A percentile compares a stretch with the other conserved stretches of the same genome.
These are phyloP conservation scores for Phoxinus phoxinus DNA, from an alignment of 2,113 vertebrate species.

Conservation along the genomic window DNA sequence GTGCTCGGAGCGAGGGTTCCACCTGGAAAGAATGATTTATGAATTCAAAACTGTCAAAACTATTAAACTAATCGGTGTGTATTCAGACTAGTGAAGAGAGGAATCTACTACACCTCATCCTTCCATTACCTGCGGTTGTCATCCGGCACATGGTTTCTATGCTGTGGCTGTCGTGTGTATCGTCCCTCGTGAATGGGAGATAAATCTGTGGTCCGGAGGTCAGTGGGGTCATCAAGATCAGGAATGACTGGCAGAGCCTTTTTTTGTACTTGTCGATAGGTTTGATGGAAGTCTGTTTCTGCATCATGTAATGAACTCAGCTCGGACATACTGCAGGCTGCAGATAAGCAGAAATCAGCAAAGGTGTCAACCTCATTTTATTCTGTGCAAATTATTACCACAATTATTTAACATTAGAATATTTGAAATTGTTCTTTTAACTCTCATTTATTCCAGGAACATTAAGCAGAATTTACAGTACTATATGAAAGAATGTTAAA, in stretches of 20 bases:
- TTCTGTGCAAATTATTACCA: neutral
- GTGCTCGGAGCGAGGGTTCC: slow-evolving; percentile 92
- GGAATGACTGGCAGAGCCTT: slow-evolving; percentile 85
- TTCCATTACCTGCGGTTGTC: slow-evolving; percentile 54
- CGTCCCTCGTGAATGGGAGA: slow-evolving; percentile 69
- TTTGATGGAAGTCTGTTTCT: slow-evolving; percentile 82
- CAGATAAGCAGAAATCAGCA: slow-evolving; percentile 28
- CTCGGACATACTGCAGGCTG: slow-evolving; percentile 91
- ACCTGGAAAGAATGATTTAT: slow-evolving; percentile 71
- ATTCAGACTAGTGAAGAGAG: neutral
- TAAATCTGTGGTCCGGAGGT: slow-evolving; percentile 74
- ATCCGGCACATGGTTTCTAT: slow-evolving; percentile 59
- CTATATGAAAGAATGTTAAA: neutral
- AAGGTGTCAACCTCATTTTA: neutral
- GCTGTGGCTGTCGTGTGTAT: slow-evolving; percentile 69
- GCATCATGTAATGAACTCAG: slow-evolving; percentile 93
- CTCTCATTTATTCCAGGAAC: neutral
- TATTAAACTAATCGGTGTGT: neutral
- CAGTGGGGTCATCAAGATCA: slow-evolving; percentile 78
- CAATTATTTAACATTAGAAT: neutral
- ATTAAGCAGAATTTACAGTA: neutral
- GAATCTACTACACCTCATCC: neutral
- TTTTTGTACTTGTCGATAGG: slow-evolving; percentile 83
- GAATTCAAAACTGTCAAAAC: too few species aligned
- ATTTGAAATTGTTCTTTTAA: neutral